Conservation (phyloP, 2,797 vertebrate genomes). For the Tiaroga cobitis region DNA sequence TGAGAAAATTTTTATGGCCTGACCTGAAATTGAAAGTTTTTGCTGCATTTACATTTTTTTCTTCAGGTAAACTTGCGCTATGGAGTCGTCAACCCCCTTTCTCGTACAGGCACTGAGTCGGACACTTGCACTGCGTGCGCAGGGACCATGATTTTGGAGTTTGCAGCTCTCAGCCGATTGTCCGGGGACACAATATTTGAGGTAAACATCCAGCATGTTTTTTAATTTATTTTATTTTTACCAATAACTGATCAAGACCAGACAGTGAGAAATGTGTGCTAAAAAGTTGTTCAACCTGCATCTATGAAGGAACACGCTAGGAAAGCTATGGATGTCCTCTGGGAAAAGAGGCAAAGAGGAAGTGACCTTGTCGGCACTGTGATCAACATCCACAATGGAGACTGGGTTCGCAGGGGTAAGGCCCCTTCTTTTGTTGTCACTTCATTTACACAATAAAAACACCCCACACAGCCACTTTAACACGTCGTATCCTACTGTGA, state of each 20-base stretch:
- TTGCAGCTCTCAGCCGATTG: constrained; percentile 83
- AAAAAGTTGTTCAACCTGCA: background rate
- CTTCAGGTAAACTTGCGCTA: constrained; percentile 82
- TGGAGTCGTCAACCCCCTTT: constrained; percentile 79
- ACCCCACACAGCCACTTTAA: background rate
- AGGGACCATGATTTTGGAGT: constrained; percentile 86
- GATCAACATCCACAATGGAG: constrained; percentile 86
- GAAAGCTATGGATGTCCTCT: constrained; percentile 83
- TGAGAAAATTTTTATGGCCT: too few species aligned
- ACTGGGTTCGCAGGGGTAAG: constrained; percentile 84
- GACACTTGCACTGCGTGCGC: constrained; percentile 87
- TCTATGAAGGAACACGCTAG: constrained; percentile 76
- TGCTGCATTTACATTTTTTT: background rate
- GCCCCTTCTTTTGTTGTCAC: background rate
- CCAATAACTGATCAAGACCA: background rate
- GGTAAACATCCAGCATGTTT: constrained; percentile 63
- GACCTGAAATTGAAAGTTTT: background rate
- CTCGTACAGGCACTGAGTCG: constrained; percentile 83
- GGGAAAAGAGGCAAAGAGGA: constrained; percentile 83
- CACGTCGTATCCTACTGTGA: background rate
- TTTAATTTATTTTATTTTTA: background rate
- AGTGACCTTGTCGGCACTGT: constrained; percentile 85
- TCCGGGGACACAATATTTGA: constrained; percentile 83
- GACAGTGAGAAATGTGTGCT: background rate
- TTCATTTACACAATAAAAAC: background rate